phyloP scores from a whole-genome alignment of 2,888 invertebrate species.

The Pherbina coryleti region DNA sequence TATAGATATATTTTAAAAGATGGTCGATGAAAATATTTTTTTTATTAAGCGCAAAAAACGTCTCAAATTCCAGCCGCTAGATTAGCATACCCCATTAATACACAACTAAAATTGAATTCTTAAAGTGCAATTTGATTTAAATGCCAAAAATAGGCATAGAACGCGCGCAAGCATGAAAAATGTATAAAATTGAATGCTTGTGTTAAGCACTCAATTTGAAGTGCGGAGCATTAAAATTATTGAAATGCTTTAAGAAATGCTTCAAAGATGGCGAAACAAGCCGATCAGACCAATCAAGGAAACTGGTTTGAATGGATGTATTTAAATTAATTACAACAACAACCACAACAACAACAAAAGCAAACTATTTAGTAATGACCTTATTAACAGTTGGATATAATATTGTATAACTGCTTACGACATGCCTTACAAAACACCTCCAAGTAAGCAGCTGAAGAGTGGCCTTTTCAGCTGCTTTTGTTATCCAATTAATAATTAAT shows the following conservation, averaged over 20 bases:
- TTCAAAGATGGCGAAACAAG: not conserved
- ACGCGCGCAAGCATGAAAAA: not conserved
- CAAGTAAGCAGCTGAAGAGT: too few relatives aligned
- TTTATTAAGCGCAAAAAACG: too few relatives aligned
- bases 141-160: not conserved
- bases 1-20: too few relatives aligned
- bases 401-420: not conserved
- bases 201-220: not conserved
- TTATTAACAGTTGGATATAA: not conserved
- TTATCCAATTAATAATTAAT: too few relatives aligned
- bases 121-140: not conserved
- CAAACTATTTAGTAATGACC: not conserved
- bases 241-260: not conserved
- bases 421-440: not conserved
- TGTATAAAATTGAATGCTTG: too few relatives aligned
- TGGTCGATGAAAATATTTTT: too few relatives aligned
- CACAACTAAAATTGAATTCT: not conserved
- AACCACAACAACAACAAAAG: not conserved
- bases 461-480: too few relatives aligned
- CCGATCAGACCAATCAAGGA: not conserved
- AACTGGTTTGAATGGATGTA: not conserved
- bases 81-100: too few relatives aligned
- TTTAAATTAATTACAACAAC: not conserved
- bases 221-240: not conserved
- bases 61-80: too few relatives aligned